phyloP scores from a whole-genome alignment of 1,140 invertebrate species.

The Caenorhabditis briggsae region DNA sequence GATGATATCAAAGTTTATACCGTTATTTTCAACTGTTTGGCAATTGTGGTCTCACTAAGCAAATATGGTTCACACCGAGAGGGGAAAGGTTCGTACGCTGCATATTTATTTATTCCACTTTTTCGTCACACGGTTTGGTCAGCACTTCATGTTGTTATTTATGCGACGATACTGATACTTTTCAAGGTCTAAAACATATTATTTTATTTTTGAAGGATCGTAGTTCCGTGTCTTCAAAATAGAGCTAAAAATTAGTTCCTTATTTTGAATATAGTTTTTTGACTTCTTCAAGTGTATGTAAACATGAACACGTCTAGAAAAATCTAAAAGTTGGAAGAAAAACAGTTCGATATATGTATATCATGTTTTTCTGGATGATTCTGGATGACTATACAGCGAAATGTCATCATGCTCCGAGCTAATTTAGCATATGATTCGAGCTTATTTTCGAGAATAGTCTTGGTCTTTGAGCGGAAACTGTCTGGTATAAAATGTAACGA shows the following conservation, averaged over 20 bases:
- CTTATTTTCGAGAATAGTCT: neutral
- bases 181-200: neutral
- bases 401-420: slow-evolving; percentile 17
- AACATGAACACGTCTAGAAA: too few species aligned
- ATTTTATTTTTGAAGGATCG: too few species aligned
- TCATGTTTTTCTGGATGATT: neutral
- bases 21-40: slow-evolving; percentile 25
- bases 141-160: too few species aligned
- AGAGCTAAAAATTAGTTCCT: too few species aligned
- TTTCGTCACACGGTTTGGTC: neutral
- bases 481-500: neutral
- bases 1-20: slow-evolving; percentile 10
- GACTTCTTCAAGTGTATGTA: too few species aligned
- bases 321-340: too few species aligned
- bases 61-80: slow-evolving; percentile 20
- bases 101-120: slow-evolving; percentile 17
- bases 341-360: neutral
- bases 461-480: slow-evolving; percentile 13
- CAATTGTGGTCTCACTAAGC: slow-evolving; percentile 22
- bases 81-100: slow-evolving; percentile 5
- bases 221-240: too few species aligned
- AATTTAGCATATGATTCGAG: slow-evolving; percentile 1
- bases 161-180: neutral
- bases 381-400: neutral
- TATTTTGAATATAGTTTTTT: too few species aligned